phyloP scores from a whole-genome alignment of 1,140 invertebrate species.

The Lithobius niger region DNA sequence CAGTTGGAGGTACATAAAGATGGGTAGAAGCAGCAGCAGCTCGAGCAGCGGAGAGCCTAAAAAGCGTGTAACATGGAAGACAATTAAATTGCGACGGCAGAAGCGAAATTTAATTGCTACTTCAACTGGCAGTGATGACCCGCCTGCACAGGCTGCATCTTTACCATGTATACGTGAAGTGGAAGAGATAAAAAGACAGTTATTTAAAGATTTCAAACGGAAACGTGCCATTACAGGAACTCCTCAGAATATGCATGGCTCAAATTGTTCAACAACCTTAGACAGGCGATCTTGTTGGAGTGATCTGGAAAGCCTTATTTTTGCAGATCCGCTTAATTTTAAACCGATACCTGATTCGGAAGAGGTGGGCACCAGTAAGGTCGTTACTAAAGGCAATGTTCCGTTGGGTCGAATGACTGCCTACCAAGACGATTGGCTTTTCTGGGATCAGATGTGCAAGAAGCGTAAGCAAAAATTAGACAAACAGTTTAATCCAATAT shows the following conservation, averaged over 20 bases:
- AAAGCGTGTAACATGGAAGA: conserved; percentile 4
- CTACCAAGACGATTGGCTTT: conserved; percentile 23
- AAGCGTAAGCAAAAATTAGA: conserved; percentile 17
- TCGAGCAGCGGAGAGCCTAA: conserved; percentile 6
- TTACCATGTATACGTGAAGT: too few relatives aligned
- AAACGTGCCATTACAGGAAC: too few relatives aligned
- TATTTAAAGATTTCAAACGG: too few relatives aligned
- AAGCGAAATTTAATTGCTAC: too few relatives aligned
- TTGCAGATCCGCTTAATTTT: too few relatives aligned
- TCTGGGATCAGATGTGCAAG: conserved; percentile 25
- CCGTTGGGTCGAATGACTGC: conserved; percentile 20
- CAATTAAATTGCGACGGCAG: neutral
- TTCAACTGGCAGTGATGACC: too few relatives aligned
- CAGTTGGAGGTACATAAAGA: conserved; percentile 8
- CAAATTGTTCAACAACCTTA: too few relatives aligned
- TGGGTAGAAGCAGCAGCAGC: conserved; percentile 12
- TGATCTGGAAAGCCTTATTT: conserved; percentile 26
- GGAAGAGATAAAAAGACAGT: too few relatives aligned
- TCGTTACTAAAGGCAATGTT: conserved; percentile 7
- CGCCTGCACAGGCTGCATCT: too few relatives aligned
- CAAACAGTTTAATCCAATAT: too few relatives aligned
- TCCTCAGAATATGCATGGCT: too few relatives aligned
- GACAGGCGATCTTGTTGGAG: conserved; percentile 17
- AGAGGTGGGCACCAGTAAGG: neutral
- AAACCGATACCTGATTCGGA: too few relatives aligned